phyloP scores from a whole-genome alignment of 2,113 vertebrate species.

The Bothrops jararaca region DNA sequence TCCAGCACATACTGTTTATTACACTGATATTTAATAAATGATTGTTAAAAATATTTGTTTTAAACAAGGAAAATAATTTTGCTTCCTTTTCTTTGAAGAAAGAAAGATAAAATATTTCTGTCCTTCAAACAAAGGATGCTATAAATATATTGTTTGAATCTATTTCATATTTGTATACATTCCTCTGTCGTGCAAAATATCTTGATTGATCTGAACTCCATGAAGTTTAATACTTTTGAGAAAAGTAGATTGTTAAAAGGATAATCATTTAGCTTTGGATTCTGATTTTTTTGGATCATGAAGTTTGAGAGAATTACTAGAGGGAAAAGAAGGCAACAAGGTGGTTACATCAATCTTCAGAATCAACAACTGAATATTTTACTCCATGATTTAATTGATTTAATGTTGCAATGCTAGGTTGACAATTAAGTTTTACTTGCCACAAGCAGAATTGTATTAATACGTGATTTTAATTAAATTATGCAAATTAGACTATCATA shows the following conservation, averaged over 20 bases:
- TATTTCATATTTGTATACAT: not conserved
- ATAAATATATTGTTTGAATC: not conserved
- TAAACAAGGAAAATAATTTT: not conserved
- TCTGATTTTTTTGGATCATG: not conserved
- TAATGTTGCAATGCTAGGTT: not conserved
- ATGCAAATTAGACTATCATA: slow-evolving; percentile 4
- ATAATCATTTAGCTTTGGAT: not conserved
- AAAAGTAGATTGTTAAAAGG: not conserved
- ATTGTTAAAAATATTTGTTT: not conserved
- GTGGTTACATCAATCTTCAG: not conserved
- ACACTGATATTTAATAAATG: not conserved
- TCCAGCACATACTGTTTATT: not conserved
- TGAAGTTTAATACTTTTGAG: not conserved
- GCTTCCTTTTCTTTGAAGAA: not conserved
- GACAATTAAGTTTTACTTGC: not conserved
- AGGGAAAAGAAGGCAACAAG: not conserved
- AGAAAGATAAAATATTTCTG: not conserved
- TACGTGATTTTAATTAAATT: not conserved
- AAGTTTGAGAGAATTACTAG: not conserved
- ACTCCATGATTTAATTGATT: not conserved
- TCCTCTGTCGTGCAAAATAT: not conserved
- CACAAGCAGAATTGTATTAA: not conserved
- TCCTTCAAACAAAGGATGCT: not conserved
- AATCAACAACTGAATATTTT: not conserved
- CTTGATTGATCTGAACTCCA: not conserved